A percentile compares a stretch with the other conserved stretches of the same genome.
Conservation (phyloP, 2,113 vertebrate species). For the Sminthopsis crassicaudata region DNA sequence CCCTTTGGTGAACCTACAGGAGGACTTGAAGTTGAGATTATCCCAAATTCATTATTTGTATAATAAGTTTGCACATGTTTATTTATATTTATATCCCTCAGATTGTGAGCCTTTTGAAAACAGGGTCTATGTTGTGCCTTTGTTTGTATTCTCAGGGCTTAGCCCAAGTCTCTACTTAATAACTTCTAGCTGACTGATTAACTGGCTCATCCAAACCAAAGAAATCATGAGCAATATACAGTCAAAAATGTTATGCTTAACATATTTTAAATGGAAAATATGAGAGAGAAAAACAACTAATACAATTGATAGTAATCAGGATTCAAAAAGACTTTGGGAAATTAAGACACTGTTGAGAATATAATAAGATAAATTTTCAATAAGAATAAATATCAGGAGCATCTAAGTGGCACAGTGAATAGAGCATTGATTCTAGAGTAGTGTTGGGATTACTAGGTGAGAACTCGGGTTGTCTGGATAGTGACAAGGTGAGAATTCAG, state of each 20-base stretch:
- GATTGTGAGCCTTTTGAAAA: not conserved
- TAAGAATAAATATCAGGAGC: not conserved
- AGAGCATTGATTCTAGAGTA: too few relatives aligned
- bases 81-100: not conserved
- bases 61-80: not conserved
- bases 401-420: too few relatives aligned
- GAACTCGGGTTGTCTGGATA: too few relatives aligned
- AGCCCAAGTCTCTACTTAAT: not conserved
- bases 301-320: accelerated
- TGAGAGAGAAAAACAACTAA: not conserved
- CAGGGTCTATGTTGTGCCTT: too few relatives aligned
- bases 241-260: not conserved
- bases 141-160: not conserved
- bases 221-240: not conserved
- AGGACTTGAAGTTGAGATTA: not conserved
- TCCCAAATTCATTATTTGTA: not conserved
- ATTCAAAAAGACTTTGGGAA: not conserved
- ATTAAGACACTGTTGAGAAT: not conserved
- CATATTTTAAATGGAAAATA: not conserved
- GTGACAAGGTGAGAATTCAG: too few relatives aligned
- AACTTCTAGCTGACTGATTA: not conserved
- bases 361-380: not conserved
- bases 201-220: too few relatives aligned
- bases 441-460: too few relatives aligned
- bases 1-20: not conserved